These are phyloP conservation scores for Tringa solitaria DNA, from an alignment of 2,113 vertebrate genomes.

Conservation along the genomic window DNA sequence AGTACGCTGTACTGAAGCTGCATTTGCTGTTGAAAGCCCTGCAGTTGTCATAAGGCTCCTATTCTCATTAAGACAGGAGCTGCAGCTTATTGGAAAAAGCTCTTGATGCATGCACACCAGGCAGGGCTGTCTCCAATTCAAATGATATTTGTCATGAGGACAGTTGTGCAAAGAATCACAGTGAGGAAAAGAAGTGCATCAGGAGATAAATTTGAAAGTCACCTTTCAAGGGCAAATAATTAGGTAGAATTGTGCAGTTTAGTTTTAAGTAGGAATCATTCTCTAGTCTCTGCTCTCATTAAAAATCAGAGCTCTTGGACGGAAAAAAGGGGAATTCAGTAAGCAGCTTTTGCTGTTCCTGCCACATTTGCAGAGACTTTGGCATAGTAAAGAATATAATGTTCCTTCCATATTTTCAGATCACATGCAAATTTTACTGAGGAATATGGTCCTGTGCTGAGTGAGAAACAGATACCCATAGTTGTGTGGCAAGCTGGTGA, in stretches of 20 bases:
- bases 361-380: not conserved
- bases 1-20: not conserved
- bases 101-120: conserved; percentile 20
- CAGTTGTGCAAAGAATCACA: conserved; percentile 37
- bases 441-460: not conserved
- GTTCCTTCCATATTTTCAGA: not conserved
- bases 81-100: conserved; percentile 20
- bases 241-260: not conserved
- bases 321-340: not conserved
- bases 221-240: conserved; percentile 41
- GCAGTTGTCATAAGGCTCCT: conserved; percentile 16
- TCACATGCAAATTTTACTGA: not conserved
- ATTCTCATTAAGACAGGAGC: conserved; percentile 4
- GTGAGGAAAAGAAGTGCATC: not conserved
- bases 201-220: conserved; percentile 14
- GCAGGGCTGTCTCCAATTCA: conserved; percentile 39
- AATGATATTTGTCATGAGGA: conserved; percentile 39
- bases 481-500: not conserved
- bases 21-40: not conserved
- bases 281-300: not conserved
- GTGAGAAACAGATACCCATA: not conserved
- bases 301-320: not conserved
- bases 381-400: not conserved
- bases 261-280: not conserved
- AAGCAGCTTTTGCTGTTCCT: not conserved